phyloP scores from a whole-genome alignment of 1,140 invertebrate genomes.

The Drosophila arawakana region DNA sequence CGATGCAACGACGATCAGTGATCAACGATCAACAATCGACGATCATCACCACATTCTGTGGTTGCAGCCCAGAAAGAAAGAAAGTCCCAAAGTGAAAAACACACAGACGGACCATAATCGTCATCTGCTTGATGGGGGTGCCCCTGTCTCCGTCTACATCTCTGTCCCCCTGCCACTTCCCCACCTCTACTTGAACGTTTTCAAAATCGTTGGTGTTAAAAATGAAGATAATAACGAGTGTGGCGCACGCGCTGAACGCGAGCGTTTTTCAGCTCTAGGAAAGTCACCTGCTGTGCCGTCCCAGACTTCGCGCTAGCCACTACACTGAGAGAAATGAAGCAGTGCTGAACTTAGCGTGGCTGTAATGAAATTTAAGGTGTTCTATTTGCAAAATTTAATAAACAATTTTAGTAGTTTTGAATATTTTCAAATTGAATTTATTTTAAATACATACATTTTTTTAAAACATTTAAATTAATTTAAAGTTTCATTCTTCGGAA shows the following conservation, averaged over 20 bases:
- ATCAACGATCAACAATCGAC: too few species aligned
- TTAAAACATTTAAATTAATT: too few species aligned
- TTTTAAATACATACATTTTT: too few species aligned
- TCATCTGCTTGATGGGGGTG: slow-evolving; percentile 60
- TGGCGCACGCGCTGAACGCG: slow-evolving; percentile 64
- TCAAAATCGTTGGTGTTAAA: slow-evolving; percentile 63
- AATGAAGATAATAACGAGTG: slow-evolving; percentile 78
- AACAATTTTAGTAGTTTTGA: too few species aligned
- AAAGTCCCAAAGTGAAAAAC: slow-evolving; percentile 46
- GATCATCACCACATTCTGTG: slow-evolving; percentile 69
- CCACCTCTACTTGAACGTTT: not conserved
- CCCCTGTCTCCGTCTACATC: slow-evolving; percentile 2
- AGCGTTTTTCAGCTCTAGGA: slow-evolving; percentile 46
- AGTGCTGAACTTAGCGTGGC: too few species aligned
- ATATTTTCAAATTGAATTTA: too few species aligned
- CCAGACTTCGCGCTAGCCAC: not conserved
- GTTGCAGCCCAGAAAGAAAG: slow-evolving; percentile 44
- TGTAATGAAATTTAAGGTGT: too few species aligned
- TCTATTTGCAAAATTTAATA: too few species aligned
- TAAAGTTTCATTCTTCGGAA: too few species aligned
- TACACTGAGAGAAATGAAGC: not conserved
- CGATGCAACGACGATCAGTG: slow-evolving; percentile 30
- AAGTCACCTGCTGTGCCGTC: slow-evolving; percentile 69
- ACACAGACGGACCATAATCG: slow-evolving; percentile 22
- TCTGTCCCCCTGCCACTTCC: not conserved